Evolutionary conservation across 1,140 invertebrate species (phyloP), one percentile per base, ranked within the genome.

Genomic region (Aphis craccivora): DNA sequence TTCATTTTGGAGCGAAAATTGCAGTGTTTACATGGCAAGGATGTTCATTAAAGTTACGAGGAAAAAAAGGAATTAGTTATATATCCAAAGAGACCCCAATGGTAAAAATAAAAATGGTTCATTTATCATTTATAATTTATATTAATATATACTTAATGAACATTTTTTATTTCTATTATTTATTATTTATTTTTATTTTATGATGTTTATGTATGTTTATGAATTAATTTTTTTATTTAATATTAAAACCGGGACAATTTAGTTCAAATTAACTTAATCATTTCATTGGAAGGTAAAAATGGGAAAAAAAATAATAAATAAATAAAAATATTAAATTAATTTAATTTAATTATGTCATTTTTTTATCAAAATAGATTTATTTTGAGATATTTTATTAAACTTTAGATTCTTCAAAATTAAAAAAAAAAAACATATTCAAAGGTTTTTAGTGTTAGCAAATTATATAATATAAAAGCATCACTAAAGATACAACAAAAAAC

Each of bases 21-120:
- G 99, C 99, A 0, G 97, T 99, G 3, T 99, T 98, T 95, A 99
- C 99, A 20, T 99, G 98, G 97, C 98, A 99, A 95, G 98, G 98
- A 5, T 99, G 98, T 95, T 97, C 96, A 0, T 95, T 99, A 76
- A 97, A 98, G 95, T 95, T 99, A 25, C 96, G 96, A 94, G 99
- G 98, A 2, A 97, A 97, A 95, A 98, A 98, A 37, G 98, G 99
- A 95, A 98, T 99, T 4, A 98, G 97, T 94, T 99, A 99, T 95
- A 97, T 99, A 1, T 97, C 98, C 1, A 99, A 98, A 95, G 99
- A 99, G 95, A 99, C 99, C 1, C 99, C 99, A 11, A 99, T 99
- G 99, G 96, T 96, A 37, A 96, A 94, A 93, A 76, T 88, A 48
- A 48, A 35, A 18, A n/a, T 48, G 37, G 37, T 40, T 40, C 1